A percentile compares a stretch with the other conserved stretches of the same genome.
phyloP scores from a whole-genome alignment of 1,140 invertebrate genomes.

The Phocides pigmalion region DNA sequence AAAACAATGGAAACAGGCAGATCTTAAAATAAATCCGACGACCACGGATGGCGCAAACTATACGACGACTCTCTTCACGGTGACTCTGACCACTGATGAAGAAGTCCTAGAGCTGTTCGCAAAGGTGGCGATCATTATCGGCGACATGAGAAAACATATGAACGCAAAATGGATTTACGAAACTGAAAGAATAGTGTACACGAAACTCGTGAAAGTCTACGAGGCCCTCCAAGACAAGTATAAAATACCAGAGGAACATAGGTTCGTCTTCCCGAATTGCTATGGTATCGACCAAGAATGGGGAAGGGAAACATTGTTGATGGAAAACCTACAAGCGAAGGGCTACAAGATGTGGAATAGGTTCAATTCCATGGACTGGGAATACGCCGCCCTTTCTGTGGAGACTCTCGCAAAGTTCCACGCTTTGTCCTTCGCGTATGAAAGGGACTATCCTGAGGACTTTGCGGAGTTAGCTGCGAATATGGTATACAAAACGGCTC shows the following conservation, averaged over 20 bases:
- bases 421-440: constrained; percentile 58
- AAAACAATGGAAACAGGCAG: constrained; percentile 31
- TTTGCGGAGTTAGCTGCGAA: constrained; percentile 42
- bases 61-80: constrained; percentile 48
- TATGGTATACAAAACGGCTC: constrained; percentile 30
- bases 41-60: constrained; percentile 55
- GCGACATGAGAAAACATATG: constrained; percentile 41
- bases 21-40: constrained; percentile 42
- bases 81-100: constrained; percentile 38
- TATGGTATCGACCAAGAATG: constrained; percentile 42
- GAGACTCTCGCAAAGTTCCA: constrained; percentile 59
- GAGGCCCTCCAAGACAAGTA: constrained; percentile 48
- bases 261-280: constrained; percentile 55
- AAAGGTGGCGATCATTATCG: constrained; percentile 55
- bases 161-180: constrained; percentile 48
- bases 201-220: constrained; percentile 48
- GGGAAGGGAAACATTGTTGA: constrained; percentile 52
- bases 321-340: constrained; percentile 53
- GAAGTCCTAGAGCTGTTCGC: constrained; percentile 59
- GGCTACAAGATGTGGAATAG: constrained; percentile 51
- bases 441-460: constrained; percentile 52
- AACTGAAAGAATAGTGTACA: constrained; percentile 58
- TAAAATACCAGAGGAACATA: constrained; percentile 41
- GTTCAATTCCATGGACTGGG: constrained; percentile 55
- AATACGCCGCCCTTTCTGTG: constrained; percentile 44